Evolutionary conservation across 2,797 vertebrate genomes (phyloP).

Genomic region (Cheirogaleus major): DNA sequence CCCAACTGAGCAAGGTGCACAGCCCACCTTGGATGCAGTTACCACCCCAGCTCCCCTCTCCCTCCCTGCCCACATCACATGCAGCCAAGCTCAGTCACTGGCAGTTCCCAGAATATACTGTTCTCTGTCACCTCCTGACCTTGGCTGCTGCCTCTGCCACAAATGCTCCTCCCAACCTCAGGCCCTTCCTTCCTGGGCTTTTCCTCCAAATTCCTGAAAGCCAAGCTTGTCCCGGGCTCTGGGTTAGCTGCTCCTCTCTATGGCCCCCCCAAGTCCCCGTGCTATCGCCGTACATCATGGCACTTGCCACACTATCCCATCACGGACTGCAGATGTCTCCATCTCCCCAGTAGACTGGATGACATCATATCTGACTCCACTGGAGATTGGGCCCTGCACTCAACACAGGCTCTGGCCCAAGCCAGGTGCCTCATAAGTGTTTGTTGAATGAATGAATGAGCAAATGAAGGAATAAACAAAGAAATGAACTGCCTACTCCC

Average conservation of each 20-base stretch:
- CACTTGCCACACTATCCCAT: neutral
- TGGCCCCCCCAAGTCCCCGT: accelerated
- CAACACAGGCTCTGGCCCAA: neutral
- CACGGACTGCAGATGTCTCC: neutral
- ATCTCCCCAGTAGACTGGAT: neutral
- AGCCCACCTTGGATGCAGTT: accelerated
- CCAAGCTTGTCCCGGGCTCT: neutral
- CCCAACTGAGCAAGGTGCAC: neutral
- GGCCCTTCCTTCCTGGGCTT: neutral
- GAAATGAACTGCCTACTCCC: neutral
- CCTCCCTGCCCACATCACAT: neutral
- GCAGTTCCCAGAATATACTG: neutral
- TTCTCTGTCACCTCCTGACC: neutral
- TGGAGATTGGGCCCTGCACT: neutral
- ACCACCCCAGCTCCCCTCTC: accelerated
- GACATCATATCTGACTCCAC: neutral
- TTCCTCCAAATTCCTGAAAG: neutral
- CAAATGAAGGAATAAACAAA: neutral
- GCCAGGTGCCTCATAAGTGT: neutral
- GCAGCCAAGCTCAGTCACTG: neutral
- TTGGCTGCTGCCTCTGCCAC: neutral
- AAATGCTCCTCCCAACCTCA: neutral
- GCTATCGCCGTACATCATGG: neutral
- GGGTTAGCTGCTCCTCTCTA: neutral
- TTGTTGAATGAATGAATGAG: neutral